Percentiles rank a stretch among this genome's conserved stretches.
These are phyloP conservation scores for Lymantria dispar DNA, from an alignment of 2,888 invertebrate genomes.

Conservation along the genomic window DNA sequence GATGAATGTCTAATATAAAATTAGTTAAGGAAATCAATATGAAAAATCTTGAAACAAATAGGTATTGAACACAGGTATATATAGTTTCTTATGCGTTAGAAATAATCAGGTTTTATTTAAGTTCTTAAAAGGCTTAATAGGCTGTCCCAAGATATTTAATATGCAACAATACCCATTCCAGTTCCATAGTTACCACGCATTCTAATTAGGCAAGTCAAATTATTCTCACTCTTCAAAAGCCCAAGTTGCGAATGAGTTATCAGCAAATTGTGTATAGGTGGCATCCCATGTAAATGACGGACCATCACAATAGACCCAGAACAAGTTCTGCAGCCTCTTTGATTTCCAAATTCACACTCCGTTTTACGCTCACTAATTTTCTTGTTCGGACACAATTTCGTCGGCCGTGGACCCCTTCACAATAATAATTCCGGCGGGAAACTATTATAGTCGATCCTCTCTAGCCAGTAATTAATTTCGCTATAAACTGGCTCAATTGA, in stretches of 20 bases:
- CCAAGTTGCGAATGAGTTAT: constrained; percentile 51
- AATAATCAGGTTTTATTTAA: background rate
- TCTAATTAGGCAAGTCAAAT: constrained; percentile 30
- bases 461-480: constrained; percentile 79
- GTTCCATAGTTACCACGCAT: constrained; percentile 14
- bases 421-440: constrained; percentile 79
- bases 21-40: too few relatives aligned
- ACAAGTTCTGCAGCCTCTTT: constrained; percentile 73
- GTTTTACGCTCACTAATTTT: constrained; percentile 82
- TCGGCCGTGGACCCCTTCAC: constrained; percentile 59
- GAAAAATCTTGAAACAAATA: too few relatives aligned
- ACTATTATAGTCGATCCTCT: constrained; percentile 81
- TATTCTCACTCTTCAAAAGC: constrained; percentile 45
- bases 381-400: constrained; percentile 81
- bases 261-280: constrained; percentile 64
- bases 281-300: constrained; percentile 76
- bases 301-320: constrained; percentile 66
- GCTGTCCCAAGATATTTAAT: background rate
- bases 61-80: too few relatives aligned
- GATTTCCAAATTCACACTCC: constrained; percentile 80
- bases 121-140: background rate
- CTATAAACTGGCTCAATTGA: constrained; percentile 80
- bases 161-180: constrained; percentile 11
- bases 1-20: too few relatives aligned
- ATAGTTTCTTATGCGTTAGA: too few relatives aligned